Evolutionary conservation across 1,140 invertebrate genomes (phyloP).

Genomic region (Apis laboriosa): DNA sequence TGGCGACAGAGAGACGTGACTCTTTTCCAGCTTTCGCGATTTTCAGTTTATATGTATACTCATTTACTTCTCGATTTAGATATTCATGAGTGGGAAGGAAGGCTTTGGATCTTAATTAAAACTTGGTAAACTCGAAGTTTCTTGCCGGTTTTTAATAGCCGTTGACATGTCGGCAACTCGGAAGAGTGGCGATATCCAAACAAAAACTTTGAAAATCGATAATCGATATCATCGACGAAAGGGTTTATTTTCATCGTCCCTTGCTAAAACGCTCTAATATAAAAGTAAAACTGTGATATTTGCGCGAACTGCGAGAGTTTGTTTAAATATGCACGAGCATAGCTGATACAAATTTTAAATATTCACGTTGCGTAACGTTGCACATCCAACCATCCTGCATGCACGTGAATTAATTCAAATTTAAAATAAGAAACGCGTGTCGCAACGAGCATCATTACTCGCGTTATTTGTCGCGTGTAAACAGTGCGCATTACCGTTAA

Average conservation of each 20-base stretch:
- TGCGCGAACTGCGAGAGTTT: not conserved
- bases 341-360: not conserved
- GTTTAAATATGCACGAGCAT: not conserved
- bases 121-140: slow-evolving; percentile 1
- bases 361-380: not conserved
- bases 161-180: slow-evolving; percentile 6
- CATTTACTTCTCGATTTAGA: slow-evolving; percentile 12
- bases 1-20: not conserved
- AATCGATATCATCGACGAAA: not conserved
- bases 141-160: not conserved
- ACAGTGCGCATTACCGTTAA: not conserved
- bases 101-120: slow-evolving; percentile 25
- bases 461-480: not conserved
- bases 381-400: too few relatives aligned
- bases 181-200: not conserved
- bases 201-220: slow-evolving; percentile 6
- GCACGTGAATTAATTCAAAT: not conserved
- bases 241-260: slow-evolving; percentile 1
- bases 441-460: not conserved
- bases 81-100: not conserved
- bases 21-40: not conserved
- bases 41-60: not conserved
- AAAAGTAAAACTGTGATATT: not conserved
- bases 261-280: too few relatives aligned
- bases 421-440: not conserved